A percentile compares a stretch with the other conserved stretches of the same genome.
Evolutionary conservation across 2,113 vertebrate genomes (phyloP).

Genomic region (Apistogramma diplotaenia): DNA sequence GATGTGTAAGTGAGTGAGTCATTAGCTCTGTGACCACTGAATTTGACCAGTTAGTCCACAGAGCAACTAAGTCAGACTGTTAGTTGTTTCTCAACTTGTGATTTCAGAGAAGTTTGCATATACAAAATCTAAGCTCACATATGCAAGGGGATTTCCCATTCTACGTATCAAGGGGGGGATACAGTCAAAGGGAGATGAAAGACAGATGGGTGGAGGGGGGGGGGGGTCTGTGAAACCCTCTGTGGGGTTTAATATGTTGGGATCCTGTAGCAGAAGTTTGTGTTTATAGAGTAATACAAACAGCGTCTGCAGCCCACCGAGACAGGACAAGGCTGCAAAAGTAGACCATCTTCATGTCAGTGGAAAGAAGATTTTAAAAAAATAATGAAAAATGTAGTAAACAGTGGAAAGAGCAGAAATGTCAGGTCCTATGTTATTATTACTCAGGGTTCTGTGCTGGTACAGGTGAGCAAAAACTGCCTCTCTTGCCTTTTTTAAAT

Average conservation of each 20-base stretch:
- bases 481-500: conserved; percentile 44
- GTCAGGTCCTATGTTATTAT: conserved; percentile 20
- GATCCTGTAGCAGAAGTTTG: neutral
- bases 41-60: neutral
- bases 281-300: neutral
- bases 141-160: conserved; percentile 51
- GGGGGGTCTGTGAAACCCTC: conserved; percentile 28
- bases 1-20: conserved; percentile 11
- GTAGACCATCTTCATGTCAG: conserved; percentile 6
- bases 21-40: neutral
- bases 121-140: conserved; percentile 8
- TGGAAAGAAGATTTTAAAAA: conserved; percentile 33
- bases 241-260: neutral
- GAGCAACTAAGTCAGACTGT: neutral
- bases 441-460: conserved; percentile 24
- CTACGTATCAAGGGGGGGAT: conserved; percentile 39
- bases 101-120: conserved; percentile 28
- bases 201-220: neutral
- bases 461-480: conserved; percentile 49
- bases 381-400: conserved; percentile 30
- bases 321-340: neutral
- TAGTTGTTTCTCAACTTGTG: conserved; percentile 23
- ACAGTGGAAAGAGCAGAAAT: conserved; percentile 52
- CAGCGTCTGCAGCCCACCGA: conserved; percentile 10
- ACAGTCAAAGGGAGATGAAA: conserved; percentile 61